phyloP scores from a whole-genome alignment of 2,888 invertebrate genomes.

The Drosophila hamatofila region DNA sequence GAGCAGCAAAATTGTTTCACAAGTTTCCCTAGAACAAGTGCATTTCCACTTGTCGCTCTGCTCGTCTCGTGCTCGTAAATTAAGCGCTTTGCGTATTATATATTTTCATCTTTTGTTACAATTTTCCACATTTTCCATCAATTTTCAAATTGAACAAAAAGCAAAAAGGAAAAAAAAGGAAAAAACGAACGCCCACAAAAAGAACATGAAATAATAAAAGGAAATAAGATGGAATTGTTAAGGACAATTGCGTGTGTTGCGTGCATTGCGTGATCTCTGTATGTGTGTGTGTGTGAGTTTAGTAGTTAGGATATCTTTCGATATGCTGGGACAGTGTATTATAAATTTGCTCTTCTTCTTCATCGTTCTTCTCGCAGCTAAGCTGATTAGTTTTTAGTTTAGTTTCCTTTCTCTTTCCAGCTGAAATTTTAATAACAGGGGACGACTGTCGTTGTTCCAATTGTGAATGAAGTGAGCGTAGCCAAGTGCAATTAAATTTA shows the following conservation, averaged over 20 bases:
- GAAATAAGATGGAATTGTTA: constrained; percentile 22
- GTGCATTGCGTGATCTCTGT: constrained; percentile 29
- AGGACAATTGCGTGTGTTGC: constrained; percentile 71
- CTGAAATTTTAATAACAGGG: constrained; percentile 52
- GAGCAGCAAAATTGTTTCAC: constrained; percentile 1
- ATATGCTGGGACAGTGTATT: constrained; percentile 9
- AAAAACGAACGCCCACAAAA: constrained; percentile 56
- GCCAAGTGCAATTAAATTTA: constrained; percentile 25
- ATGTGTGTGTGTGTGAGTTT: neutral
- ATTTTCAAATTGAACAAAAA: constrained; percentile 38
- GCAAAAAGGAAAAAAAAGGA: constrained; percentile 22
- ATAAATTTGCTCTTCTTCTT: constrained; percentile 6
- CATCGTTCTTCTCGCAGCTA: constrained; percentile 39
- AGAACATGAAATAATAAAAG: constrained; percentile 1
- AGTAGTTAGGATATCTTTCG: constrained; percentile 4
- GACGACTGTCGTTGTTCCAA: neutral
- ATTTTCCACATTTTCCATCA: constrained; percentile 30
- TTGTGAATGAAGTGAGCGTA: constrained; percentile 31
- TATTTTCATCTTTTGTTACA: constrained; percentile 36
- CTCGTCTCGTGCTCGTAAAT: constrained; percentile 49
- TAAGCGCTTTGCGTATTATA: constrained; percentile 45
- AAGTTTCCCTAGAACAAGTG: constrained; percentile 32
- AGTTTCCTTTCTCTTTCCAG: constrained; percentile 38
- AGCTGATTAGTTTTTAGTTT: constrained; percentile 62
- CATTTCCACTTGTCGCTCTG: constrained; percentile 48